These are phyloP conservation scores for Boleophthalmus pectinirostris DNA, from an alignment of 2,113 vertebrate species.

Conservation along the genomic window DNA sequence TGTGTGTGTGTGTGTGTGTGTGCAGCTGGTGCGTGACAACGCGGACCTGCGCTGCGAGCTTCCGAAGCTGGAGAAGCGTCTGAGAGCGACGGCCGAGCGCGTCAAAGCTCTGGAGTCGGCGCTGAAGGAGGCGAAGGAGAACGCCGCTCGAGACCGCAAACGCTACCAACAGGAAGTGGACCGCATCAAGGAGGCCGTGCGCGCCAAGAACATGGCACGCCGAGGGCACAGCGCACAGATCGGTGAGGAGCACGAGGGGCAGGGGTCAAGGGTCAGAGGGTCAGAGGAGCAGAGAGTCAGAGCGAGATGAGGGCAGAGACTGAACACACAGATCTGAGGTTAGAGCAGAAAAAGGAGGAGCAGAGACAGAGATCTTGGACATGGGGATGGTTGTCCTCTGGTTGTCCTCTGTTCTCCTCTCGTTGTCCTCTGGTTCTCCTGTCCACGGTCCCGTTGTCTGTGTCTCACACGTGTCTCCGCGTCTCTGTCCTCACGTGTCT, in stretches of 20 bases:
- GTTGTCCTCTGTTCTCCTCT: no score
- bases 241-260: slow-evolving; percentile 68
- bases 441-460: no score
- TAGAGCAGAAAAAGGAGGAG: no score
- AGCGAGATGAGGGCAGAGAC: no score
- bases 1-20: no score
- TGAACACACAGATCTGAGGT: no score
- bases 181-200: slow-evolving; percentile 96
- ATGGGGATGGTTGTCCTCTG: no score
- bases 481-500: no score
- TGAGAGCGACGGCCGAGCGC: slow-evolving; percentile 93
- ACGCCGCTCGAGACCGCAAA: slow-evolving; percentile 92
- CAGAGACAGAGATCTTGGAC: no score
- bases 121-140: slow-evolving; percentile 97
- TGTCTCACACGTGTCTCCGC: no score
- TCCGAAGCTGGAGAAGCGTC: slow-evolving; percentile 96
- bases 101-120: slow-evolving; percentile 97
- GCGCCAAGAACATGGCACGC: slow-evolving; percentile 97
- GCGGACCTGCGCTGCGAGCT: slow-evolving; percentile 98
- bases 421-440: no score
- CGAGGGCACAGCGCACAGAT: slow-evolving; percentile 95
- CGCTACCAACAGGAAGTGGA: slow-evolving; percentile 97
- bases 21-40: slow-evolving; percentile 95
- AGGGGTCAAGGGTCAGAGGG: no score
- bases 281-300: neutral